Conservation (phyloP, 2,113 vertebrate genomes). For the Prietella phreatophila region DNA sequence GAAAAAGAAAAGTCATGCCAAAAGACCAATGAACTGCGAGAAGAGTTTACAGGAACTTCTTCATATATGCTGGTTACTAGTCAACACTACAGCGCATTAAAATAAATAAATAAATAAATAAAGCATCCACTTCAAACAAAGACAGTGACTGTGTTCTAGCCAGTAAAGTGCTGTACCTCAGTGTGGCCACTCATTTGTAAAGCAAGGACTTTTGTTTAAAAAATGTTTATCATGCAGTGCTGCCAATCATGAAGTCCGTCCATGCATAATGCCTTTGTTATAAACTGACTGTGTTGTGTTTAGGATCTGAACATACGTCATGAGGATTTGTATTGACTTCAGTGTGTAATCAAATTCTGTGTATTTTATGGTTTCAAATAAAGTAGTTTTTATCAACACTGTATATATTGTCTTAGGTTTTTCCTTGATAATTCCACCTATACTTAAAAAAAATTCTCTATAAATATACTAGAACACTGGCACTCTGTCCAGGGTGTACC, state of each 20-base stretch:
- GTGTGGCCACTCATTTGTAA: background rate
- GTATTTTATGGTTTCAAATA: background rate
- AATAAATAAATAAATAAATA: background rate
- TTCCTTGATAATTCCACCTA: background rate
- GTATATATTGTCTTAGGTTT: background rate
- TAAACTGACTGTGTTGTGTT: background rate
- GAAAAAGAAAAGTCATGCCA: background rate
- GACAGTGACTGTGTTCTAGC: background rate
- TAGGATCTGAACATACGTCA: background rate
- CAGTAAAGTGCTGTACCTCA: background rate
- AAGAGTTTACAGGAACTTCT: background rate
- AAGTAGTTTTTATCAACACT: background rate
- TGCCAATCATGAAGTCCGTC: background rate
- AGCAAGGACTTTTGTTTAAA: background rate
- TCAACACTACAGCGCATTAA: background rate
- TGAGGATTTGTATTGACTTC: background rate
- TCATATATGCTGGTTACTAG: background rate
- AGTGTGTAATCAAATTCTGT: background rate
- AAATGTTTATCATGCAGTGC: background rate
- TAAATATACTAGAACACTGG: background rate
- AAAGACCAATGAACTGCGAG: background rate
- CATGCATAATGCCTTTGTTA: constrained; percentile 8
- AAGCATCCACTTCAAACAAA: background rate
- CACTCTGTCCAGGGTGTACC: no score
- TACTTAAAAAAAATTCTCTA: background rate